A percentile compares a stretch with the other conserved stretches of the same genome.
phyloP scores from a whole-genome alignment of 2,797 vertebrate species.

The Cryptoblepharus egeriae region DNA sequence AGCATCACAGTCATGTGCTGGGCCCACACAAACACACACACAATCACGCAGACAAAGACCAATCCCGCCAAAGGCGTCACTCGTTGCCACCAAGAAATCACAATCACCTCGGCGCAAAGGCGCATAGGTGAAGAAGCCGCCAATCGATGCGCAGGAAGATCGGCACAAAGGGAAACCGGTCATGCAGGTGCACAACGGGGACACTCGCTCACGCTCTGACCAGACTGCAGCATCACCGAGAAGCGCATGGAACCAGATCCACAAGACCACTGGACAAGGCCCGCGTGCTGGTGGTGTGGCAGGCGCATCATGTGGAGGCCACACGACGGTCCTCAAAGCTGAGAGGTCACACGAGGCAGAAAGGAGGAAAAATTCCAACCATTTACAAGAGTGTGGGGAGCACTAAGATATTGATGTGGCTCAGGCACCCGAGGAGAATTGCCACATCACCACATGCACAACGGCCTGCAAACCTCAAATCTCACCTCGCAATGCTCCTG shows the following conservation, averaged over 20 bases:
- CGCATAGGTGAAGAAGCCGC: not conserved
- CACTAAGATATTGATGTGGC: not conserved
- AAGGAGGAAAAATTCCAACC: not conserved
- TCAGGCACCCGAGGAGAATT: not conserved
- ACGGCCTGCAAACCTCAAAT: not conserved
- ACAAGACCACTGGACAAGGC: not conserved
- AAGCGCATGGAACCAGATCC: too few relatives aligned
- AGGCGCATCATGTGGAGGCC: not conserved
- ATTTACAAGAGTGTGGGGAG: not conserved
- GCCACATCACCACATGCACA: not conserved
- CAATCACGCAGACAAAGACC: slow-evolving; percentile 29
- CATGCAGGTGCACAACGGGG: not conserved
- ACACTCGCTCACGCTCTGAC: not conserved
- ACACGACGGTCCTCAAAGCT: not conserved
- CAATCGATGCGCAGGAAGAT: not conserved
- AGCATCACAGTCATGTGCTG: not conserved
- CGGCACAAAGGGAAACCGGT: not conserved
- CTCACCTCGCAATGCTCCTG: not conserved
- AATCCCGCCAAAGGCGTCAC: not conserved
- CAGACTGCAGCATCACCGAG: not conserved
- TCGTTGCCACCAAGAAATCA: not conserved
- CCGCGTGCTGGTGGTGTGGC: not conserved
- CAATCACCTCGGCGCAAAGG: not conserved
- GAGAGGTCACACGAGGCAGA: not conserved
- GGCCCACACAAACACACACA: not conserved